phyloP scores from a whole-genome alignment of 1,140 invertebrate species.

The Drosophila triauraria region DNA sequence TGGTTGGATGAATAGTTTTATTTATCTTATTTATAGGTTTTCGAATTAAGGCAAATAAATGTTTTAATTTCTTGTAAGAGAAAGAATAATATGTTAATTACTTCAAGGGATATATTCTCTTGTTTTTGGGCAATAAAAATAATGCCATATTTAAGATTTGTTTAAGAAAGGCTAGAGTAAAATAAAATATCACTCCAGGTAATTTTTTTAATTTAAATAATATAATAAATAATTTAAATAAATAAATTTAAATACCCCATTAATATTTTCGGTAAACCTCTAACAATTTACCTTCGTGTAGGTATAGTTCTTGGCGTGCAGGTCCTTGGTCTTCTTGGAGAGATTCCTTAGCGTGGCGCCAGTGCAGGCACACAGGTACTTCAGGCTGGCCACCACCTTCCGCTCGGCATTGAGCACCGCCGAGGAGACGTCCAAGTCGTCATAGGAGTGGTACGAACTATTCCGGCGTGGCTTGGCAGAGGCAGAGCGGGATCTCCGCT shows the following conservation, averaged over 20 bases:
- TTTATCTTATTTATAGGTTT: neutral
- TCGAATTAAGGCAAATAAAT: neutral
- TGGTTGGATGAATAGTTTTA: neutral
- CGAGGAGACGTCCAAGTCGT: conserved; percentile 71
- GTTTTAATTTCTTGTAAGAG: neutral
- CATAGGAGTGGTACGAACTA: conserved; percentile 79
- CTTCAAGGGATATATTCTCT: too few species aligned
- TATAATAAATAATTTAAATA: neutral
- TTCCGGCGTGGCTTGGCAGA: conserved; percentile 66
- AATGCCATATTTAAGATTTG: too few species aligned
- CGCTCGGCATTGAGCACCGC: conserved; percentile 70
- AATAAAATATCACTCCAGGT: neutral
- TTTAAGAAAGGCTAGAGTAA: neutral
- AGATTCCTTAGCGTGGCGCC: conserved; percentile 79
- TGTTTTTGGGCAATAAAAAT: neutral
- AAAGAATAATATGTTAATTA: neutral
- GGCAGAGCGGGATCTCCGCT: conserved; percentile 55
- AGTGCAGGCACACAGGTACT: conserved; percentile 80
- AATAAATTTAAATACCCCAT: neutral
- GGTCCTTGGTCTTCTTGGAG: conserved; percentile 81
- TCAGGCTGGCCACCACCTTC: conserved; percentile 79
- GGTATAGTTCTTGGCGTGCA: conserved; percentile 81
- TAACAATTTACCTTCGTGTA: conserved; percentile 76
- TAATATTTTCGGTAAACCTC: neutral
- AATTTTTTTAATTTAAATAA: neutral